Conservation (phyloP, 2,888 invertebrate species). For the Dolomedes plantarius region DNA sequence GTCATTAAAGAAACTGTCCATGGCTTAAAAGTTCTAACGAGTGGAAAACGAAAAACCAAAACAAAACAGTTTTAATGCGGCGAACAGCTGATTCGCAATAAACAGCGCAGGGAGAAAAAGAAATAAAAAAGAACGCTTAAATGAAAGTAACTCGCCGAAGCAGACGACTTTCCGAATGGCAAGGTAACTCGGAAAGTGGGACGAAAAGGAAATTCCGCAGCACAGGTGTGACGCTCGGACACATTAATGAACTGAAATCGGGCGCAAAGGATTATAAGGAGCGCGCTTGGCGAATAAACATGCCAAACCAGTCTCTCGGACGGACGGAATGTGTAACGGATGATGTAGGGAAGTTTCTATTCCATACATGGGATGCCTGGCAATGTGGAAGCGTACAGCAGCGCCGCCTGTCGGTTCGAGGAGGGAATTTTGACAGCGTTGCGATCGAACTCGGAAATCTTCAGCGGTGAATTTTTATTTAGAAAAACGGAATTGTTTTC, state of each 20-base stretch:
- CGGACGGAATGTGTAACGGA: slow-evolving; percentile 49
- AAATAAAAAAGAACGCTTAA: not conserved
- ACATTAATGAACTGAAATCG: slow-evolving; percentile 62
- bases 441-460: slow-evolving; percentile 4
- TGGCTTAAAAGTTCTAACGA: no score
- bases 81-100: slow-evolving; percentile 9
- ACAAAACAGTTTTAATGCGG: not conserved
- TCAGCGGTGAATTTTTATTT: slow-evolving; percentile 16
- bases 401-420: slow-evolving; percentile 48
- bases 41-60: no score
- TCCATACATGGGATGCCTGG: slow-evolving; percentile 44
- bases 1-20: no score
- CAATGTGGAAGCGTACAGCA: not conserved
- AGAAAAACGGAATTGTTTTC: no score
- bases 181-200: slow-evolving; percentile 53
- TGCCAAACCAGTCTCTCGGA: slow-evolving; percentile 56
- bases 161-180: slow-evolving; percentile 7
- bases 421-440: slow-evolving; percentile 22
- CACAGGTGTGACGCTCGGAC: slow-evolving; percentile 60
- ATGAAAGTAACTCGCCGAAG: not conserved
- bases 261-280: slow-evolving; percentile 67
- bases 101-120: not conserved
- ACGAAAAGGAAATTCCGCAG: slow-evolving; percentile 47
- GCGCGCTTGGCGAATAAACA: slow-evolving; percentile 43
- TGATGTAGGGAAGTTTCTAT: slow-evolving; percentile 30